A percentile compares a stretch with the other conserved stretches of the same genome.
Evolutionary conservation across 2,888 invertebrate species (phyloP).

Genomic region (Cosmia trapezina): DNA sequence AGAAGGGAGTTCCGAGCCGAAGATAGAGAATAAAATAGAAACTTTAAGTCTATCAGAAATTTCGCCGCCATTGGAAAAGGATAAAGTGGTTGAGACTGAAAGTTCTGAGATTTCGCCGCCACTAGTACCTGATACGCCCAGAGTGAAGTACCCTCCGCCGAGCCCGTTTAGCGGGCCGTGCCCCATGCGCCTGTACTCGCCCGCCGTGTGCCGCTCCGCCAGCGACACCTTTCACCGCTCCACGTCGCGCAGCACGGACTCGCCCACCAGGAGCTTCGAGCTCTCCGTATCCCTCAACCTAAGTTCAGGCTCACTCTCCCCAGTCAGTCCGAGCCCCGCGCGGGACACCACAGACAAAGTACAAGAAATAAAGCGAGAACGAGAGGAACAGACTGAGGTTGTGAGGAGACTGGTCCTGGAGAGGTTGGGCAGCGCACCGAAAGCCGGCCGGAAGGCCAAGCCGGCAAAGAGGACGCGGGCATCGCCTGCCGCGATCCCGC

Average conservation of each 20-base stretch:
- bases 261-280: constrained; percentile 76
- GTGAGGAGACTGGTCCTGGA: constrained; percentile 96
- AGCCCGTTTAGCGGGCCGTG: constrained; percentile 68
- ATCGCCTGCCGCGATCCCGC: constrained; percentile 72
- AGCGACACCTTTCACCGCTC: constrained; percentile 83
- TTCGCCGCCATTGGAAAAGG: constrained; percentile 78
- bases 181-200: constrained; percentile 80
- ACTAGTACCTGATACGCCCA: constrained; percentile 75
- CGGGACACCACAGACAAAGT: constrained; percentile 91
- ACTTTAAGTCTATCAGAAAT: constrained; percentile 78
- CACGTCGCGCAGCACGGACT: constrained; percentile 73
- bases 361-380: constrained; percentile 94
- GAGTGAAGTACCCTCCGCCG: constrained; percentile 51
- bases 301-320: constrained; percentile 78
- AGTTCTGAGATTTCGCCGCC: constrained; percentile 78
- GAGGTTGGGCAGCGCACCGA: constrained; percentile 88
- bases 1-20: constrained; percentile 47
- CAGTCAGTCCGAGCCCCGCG: constrained; percentile 83
- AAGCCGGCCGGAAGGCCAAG: constrained; percentile 73
- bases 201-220: constrained; percentile 86
- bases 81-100: constrained; percentile 60
- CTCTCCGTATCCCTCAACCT: constrained; percentile 72
- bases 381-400: constrained; percentile 95
- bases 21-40: constrained; percentile 72
- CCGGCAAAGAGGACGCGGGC: constrained; percentile 70